Conservation (phyloP, 1,140 invertebrate species). For the Wiebesia pumilae region DNA sequence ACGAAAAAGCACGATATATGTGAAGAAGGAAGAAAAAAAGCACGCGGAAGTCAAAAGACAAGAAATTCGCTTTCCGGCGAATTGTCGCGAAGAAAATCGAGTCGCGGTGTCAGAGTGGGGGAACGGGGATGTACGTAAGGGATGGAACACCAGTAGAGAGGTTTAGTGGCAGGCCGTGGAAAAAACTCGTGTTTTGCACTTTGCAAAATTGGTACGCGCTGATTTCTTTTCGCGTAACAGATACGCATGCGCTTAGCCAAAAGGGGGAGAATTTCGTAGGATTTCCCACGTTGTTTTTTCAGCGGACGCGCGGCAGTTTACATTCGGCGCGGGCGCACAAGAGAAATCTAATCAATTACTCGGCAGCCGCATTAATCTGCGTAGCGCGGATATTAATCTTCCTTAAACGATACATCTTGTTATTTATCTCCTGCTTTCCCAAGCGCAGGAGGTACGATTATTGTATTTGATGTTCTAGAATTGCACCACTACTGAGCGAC, state of each 20-base stretch:
- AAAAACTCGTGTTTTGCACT: conserved; percentile 16
- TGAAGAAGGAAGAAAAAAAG: background rate
- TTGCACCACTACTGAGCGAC: background rate
- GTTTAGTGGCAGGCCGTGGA: background rate
- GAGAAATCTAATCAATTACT: conserved; percentile 42
- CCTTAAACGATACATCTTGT: conserved; percentile 31
- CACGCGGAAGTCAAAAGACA: background rate
- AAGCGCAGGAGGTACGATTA: background rate
- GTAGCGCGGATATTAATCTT: conserved; percentile 35
- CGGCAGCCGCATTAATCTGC: conserved; percentile 25
- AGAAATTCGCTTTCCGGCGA: background rate
- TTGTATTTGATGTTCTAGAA: background rate
- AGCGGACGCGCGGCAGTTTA: background rate
- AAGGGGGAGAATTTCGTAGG: conserved; percentile 3
- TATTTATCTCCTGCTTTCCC: conserved; percentile 35
- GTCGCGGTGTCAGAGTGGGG: background rate
- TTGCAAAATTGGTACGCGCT: conserved; percentile 38
- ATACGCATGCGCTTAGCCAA: background rate
- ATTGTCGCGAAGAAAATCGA: conserved; percentile 29
- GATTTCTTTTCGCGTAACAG: conserved; percentile 20
- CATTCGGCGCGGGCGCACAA: background rate
- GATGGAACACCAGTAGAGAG: too few species aligned
- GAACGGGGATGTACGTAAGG: background rate
- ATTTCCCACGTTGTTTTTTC: conserved; percentile 15
- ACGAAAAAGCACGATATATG: conserved; percentile 7